Evolutionary conservation across 2,888 invertebrate species (phyloP).

Genomic region (Athrips mouffetella): DNA sequence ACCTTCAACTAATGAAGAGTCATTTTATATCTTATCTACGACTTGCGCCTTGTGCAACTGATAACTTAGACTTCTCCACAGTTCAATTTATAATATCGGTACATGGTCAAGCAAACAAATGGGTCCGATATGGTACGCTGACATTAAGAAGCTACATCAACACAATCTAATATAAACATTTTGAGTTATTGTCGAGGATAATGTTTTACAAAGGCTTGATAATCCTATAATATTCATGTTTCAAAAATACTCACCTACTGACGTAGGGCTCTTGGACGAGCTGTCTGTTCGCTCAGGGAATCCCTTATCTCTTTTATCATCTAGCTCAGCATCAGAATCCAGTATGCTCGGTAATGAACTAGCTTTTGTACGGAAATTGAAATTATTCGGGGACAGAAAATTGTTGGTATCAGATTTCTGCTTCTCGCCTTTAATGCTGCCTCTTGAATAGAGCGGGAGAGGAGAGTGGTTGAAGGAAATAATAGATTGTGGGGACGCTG

Average conservation of each 20-base stretch:
- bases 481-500: slow-evolving; percentile 67
- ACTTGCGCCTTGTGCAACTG: slow-evolving; percentile 47
- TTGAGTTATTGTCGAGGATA: slow-evolving; percentile 23
- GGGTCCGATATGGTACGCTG: slow-evolving; percentile 23
- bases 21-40: slow-evolving; percentile 61
- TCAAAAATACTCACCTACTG: slow-evolving; percentile 69
- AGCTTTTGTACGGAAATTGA: slow-evolving; percentile 80
- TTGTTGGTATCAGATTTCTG: slow-evolving; percentile 63
- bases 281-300: slow-evolving; percentile 66
- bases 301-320: slow-evolving; percentile 70
- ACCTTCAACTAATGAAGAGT: slow-evolving; percentile 56
- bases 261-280: slow-evolving; percentile 82
- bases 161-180: slow-evolving; percentile 23
- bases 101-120: slow-evolving; percentile 33
- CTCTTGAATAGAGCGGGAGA: slow-evolving; percentile 43
- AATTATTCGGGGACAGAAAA: slow-evolving; percentile 78
- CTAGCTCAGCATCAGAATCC: slow-evolving; percentile 85
- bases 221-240: slow-evolving; percentile 4
- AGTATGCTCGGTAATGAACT: slow-evolving; percentile 90
- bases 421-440: slow-evolving; percentile 32
- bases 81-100: slow-evolving; percentile 40
- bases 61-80: slow-evolving; percentile 53
- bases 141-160: slow-evolving; percentile 24
- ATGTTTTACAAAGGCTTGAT: slow-evolving; percentile 19
- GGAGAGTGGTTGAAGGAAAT: slow-evolving; percentile 57